phyloP scores from a whole-genome alignment of 2,113 vertebrate genomes.

The Elgaria multicarinata region DNA sequence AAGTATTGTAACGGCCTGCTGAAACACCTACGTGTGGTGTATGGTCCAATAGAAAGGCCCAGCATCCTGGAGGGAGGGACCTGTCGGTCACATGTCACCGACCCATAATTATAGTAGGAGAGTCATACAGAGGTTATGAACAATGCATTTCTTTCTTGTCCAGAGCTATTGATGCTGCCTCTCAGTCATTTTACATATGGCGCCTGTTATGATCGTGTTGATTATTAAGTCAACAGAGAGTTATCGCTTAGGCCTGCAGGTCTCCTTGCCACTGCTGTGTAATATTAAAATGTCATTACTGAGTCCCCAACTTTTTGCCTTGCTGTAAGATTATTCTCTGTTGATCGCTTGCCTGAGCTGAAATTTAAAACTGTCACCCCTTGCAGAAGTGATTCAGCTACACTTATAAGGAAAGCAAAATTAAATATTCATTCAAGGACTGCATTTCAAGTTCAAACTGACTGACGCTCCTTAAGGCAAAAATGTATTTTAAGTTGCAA shows the following conservation, averaged over 20 bases:
- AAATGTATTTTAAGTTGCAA: constrained; percentile 76
- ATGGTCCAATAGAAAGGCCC: background rate
- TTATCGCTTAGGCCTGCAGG: constrained; percentile 71
- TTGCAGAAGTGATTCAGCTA: constrained; percentile 80
- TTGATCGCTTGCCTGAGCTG: constrained; percentile 77
- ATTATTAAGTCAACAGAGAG: constrained; percentile 82
- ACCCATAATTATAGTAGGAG: constrained; percentile 49
- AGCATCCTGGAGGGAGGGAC: background rate
- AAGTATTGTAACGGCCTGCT: background rate
- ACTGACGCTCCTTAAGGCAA: constrained; percentile 81
- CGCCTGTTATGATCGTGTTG: constrained; percentile 79
- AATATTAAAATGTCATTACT: constrained; percentile 82
- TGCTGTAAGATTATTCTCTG: constrained; percentile 78
- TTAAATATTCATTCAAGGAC: constrained; percentile 85
- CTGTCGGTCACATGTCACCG: background rate
- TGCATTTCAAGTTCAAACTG: constrained; percentile 82
- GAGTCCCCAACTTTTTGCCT: constrained; percentile 74
- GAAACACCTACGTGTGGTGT: background rate
- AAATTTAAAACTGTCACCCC: constrained; percentile 84
- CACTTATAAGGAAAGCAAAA: constrained; percentile 80
- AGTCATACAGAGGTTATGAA: constrained; percentile 44
- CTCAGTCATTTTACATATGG: constrained; percentile 69
- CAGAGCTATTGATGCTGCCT: constrained; percentile 68
- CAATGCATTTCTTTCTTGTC: constrained; percentile 65
- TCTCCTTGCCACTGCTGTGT: constrained; percentile 73